These are phyloP conservation scores for Thinocorus orbignyianus DNA, from an alignment of 2,113 vertebrate species.

Conservation along the genomic window DNA sequence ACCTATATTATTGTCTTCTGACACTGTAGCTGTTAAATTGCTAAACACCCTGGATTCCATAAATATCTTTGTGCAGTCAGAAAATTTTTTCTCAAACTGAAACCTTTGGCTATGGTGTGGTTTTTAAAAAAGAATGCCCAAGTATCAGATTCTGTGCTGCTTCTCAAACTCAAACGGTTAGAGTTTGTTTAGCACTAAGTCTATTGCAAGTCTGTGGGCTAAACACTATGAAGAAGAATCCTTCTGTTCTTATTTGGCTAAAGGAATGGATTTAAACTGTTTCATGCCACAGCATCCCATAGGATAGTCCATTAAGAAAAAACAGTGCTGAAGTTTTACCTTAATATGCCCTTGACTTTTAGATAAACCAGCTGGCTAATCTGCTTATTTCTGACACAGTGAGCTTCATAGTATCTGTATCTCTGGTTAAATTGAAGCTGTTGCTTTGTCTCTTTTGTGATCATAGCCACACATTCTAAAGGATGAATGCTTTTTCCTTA, in stretches of 20 bases:
- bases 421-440: background rate
- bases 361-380: background rate
- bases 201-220: background rate
- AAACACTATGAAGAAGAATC: background rate
- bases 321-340: background rate
- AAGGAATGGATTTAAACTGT: background rate
- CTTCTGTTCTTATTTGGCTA: background rate
- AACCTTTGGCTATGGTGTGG: background rate
- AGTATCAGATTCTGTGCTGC: background rate
- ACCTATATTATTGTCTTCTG: background rate
- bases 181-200: background rate
- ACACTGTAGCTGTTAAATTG: background rate
- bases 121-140: background rate
- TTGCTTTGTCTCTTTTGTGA: background rate
- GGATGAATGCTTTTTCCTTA: background rate
- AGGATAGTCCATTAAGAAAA: background rate
- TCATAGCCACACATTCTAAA: background rate
- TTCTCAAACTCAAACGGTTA: background rate
- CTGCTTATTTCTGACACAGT: background rate
- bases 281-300: background rate
- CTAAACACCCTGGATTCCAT: background rate
- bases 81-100: background rate
- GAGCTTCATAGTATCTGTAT: background rate
- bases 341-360: background rate
- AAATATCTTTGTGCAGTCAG: background rate